phyloP scores from a whole-genome alignment of 2,888 invertebrate genomes.

The Chloroclysta siterata region DNA sequence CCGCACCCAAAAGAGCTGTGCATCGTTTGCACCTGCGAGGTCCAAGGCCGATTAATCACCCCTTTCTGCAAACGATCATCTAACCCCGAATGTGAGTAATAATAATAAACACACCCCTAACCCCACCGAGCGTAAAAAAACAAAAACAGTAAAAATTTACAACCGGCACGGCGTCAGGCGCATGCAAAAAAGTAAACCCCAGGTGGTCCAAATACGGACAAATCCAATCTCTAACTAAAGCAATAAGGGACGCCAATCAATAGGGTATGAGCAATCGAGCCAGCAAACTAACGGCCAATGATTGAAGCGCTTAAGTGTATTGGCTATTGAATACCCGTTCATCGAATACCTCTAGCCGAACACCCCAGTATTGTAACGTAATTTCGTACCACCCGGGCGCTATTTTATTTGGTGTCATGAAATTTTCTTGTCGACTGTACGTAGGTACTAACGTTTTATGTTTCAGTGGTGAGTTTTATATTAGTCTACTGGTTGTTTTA shows the following conservation, averaged over 20 bases:
- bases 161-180: constrained; percentile 54
- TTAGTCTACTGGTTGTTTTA: constrained; percentile 27
- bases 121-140: constrained; percentile 46
- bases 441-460: constrained; percentile 22
- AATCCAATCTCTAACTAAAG: constrained; percentile 32
- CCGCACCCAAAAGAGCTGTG: constrained; percentile 41
- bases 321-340: constrained; percentile 35
- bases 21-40: constrained; percentile 51
- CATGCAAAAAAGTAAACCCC: constrained; percentile 42
- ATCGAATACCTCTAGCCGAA: constrained; percentile 19
- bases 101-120: constrained; percentile 37
- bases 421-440: constrained; percentile 23
- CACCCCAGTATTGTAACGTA: constrained; percentile 24
- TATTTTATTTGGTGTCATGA: constrained; percentile 28
- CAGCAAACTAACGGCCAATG: constrained; percentile 43
- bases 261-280: constrained; percentile 30
- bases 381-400: constrained; percentile 15
- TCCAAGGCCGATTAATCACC: constrained; percentile 43
- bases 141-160: constrained; percentile 73
- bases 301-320: constrained; percentile 49
- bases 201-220: constrained; percentile 57
- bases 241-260: constrained; percentile 40
- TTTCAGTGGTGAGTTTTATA: constrained; percentile 20
- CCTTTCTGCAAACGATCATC: constrained; percentile 48
- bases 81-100: constrained; percentile 49